Conservation (phyloP, 1,140 invertebrate genomes). For the Halyomorpha halys region DNA sequence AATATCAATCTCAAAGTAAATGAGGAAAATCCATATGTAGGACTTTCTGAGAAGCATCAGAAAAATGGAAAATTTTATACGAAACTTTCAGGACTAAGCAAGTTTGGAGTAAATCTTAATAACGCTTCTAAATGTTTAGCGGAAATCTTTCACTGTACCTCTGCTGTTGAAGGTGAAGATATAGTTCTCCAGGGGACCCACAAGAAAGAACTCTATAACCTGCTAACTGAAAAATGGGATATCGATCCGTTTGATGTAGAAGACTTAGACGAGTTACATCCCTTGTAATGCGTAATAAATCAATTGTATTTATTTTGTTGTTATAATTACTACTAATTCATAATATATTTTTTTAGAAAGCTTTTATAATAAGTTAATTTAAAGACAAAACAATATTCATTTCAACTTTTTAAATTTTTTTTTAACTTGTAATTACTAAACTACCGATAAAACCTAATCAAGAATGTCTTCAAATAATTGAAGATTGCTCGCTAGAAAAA, state of each 20-base stretch:
- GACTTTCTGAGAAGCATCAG: background rate
- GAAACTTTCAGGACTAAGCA: background rate
- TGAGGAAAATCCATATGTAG: background rate
- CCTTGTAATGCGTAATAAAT: conserved; percentile 27
- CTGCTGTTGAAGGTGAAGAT: conserved; percentile 44
- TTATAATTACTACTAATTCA: too few relatives aligned
- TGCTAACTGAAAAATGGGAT: conserved; percentile 25
- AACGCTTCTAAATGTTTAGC: conserved; percentile 45
- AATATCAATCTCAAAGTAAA: background rate
- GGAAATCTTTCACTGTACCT: conserved; percentile 44
- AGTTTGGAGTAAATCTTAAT: conserved; percentile 20
- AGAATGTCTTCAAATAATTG: too few relatives aligned
- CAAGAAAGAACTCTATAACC: conserved; percentile 26
- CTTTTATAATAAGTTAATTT: too few relatives aligned
- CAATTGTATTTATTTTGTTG: background rate
- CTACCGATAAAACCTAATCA: too few relatives aligned
- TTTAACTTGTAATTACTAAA: too few relatives aligned
- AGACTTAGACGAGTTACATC: conserved; percentile 6
- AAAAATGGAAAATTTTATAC: background rate
- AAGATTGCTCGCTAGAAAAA: too few relatives aligned
- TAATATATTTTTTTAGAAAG: too few relatives aligned
- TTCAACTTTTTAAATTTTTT: too few relatives aligned
- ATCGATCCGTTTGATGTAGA: background rate
- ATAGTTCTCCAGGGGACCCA: conserved; percentile 45
- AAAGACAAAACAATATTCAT: too few relatives aligned